Base-by-base conservation (phyloP, 2,888 invertebrate species). In the Dryomyza anilis region DNA sequence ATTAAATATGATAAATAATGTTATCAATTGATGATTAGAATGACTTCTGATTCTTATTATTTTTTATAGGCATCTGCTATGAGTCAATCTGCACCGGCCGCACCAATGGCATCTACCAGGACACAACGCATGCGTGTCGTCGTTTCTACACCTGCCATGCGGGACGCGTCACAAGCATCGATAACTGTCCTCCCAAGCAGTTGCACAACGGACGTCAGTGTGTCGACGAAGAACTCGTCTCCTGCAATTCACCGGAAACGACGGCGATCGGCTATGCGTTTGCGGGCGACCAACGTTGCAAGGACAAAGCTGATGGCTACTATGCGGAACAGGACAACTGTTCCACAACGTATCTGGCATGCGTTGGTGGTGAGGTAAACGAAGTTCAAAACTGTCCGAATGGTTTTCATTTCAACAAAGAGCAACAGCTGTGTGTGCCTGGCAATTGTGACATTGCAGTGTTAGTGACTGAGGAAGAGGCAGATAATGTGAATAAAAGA, bases 51-150 rank as follows among this genome's bases (percentile, higher is more conserved):
- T 52, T 33, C 45, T 46, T 23, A 29, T 29, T 60, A 7, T n/a
- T 23, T 48, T 65, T 66, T 21, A n/a, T 50, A 76, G 87, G 86
- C 56, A 84, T 85, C 25, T 88, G 88, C 79, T 87, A 86, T 78
- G 88, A 88, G 71, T 86, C 87, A 14, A 83, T 87, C 45, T 88
- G 88, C 75, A 43, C 14, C 16, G 61, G 36, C 14, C 29, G 53
- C 21, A 14, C 85, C 1, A 86, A 88, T 76, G 88, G 88, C 0
- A 78, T 83, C 46, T 87, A 87, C 74, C 85, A 86, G 25, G 88
- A 88, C 75, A 83, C 86, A 5, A 86, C 86, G 2, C 86, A 87
- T 72, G 85, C 85, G 60, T 88, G 88, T 72, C 85, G 85, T 0
- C 85, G 88, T 14, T 81, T 82, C 27, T 81, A 86, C 64, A 78